These are phyloP conservation scores for Macropus fuliginosus DNA, from an alignment of 2,797 vertebrate genomes.

Conservation along the genomic window DNA sequence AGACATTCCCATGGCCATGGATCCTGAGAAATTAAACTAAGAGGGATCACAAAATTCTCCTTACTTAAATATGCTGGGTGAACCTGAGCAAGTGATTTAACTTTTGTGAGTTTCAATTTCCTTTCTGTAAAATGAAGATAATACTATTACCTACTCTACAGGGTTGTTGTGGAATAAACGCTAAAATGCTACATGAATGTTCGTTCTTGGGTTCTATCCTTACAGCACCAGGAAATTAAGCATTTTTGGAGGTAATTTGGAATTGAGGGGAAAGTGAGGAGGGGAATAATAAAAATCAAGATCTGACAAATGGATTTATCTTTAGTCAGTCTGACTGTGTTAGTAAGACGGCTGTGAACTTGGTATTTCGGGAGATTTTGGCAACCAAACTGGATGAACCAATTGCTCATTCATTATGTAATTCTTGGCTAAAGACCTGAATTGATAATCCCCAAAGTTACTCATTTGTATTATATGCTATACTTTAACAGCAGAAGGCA, in stretches of 20 bases:
- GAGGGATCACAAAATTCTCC: too few relatives aligned
- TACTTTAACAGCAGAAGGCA: not conserved
- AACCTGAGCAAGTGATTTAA: not conserved
- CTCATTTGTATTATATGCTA: slow-evolving; percentile 26
- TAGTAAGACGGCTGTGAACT: slow-evolving; percentile 16
- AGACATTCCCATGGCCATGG: too few relatives aligned
- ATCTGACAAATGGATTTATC: slow-evolving; percentile 9
- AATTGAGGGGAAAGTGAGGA: not conserved
- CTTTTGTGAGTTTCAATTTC: not conserved
- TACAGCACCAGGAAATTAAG: not conserved
- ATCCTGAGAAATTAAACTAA: too few relatives aligned
- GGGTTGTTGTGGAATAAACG: not conserved
- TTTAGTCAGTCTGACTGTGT: slow-evolving; percentile 13
- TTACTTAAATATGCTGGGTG: not conserved
- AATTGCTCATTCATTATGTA: not conserved
- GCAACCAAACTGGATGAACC: slow-evolving; percentile 24
- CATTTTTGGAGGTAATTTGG: not conserved
- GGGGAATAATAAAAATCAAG: not conserved
- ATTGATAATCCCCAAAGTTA: slow-evolving; percentile 2
- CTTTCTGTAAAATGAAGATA: not conserved
- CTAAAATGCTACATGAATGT: not conserved
- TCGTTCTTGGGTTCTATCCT: not conserved
- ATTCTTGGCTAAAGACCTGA: slow-evolving; percentile 31
- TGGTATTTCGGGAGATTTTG: slow-evolving; percentile 6
- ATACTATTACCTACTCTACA: not conserved